Conservation (phyloP, 2,113 vertebrate species). For the Antennarius striatus region DNA sequence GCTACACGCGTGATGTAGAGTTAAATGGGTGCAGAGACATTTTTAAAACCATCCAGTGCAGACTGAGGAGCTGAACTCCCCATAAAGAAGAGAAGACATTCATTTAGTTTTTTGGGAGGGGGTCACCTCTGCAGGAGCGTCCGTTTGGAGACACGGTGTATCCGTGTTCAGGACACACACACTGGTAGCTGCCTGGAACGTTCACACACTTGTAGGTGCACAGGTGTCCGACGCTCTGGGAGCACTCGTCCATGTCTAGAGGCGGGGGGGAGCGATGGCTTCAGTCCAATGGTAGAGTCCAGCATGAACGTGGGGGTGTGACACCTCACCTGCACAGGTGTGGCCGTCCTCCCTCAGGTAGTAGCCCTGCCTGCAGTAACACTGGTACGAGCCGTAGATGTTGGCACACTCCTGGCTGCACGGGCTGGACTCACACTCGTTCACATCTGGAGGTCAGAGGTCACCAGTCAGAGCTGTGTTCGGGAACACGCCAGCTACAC, state of each 20-base stretch:
- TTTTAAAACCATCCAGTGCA: constrained; percentile 17
- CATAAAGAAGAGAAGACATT: too few species aligned
- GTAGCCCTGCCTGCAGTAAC: constrained; percentile 93
- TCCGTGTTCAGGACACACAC: constrained; percentile 89
- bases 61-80: neutral
- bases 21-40: constrained; percentile 15
- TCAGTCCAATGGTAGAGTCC: neutral
- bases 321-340: constrained; percentile 85
- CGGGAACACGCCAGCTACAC: neutral
- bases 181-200: constrained; percentile 90
- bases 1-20: constrained; percentile 12
- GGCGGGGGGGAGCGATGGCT: constrained; percentile 1
- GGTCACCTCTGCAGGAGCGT: constrained; percentile 89
- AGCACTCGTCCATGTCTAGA: constrained; percentile 92
- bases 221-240: constrained; percentile 85
- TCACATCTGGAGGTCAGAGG: constrained; percentile 83
- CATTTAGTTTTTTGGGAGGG: too few species aligned
- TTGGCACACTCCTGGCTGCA: constrained; percentile 96
- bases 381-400: constrained; percentile 94
- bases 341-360: constrained; percentile 87
- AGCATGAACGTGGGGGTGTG: neutral
- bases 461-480: constrained; percentile 39
- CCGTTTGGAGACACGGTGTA: constrained; percentile 90
- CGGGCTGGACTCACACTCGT: constrained; percentile 87
- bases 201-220: constrained; percentile 94